Evolutionary conservation across 2,797 vertebrate species (phyloP), one percentile per base, ranked within the genome.

Genomic region (Lepus townsendii): DNA sequence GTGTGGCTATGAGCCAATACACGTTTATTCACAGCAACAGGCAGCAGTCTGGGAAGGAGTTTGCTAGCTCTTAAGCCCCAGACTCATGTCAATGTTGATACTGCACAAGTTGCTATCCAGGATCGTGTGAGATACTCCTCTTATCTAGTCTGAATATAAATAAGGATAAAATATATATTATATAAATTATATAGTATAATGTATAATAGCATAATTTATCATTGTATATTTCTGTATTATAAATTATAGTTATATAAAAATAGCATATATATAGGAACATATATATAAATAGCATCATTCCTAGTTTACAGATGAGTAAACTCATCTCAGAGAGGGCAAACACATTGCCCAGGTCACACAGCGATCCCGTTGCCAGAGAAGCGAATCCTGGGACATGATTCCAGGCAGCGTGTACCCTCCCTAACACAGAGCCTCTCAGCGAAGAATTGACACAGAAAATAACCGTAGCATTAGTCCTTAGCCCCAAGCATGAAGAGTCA

Each of bases 1-100:
- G 8, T 11, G 16, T 47, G 66, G 38, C 22, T 47, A 10, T 19
- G 30, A 79, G 38, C 24, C 71, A 83, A 24, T 83, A 65, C 89
- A 93, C 60, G 69, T 92, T 92, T 91, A 77, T 88, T 89, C 63
- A 83, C 32, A 63, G 77, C 88, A 72, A 69, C 27, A 26, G 32
- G 47, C 10, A 11, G 24, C 20, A 30, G 5, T 83, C 26, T 1
- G 17, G 52, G 30, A 76, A 63, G 65, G 30, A 17, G 68, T 27
- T 20, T 52, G 52, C 52, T 75, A 27, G 10, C 14, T 19, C 63
- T 19, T 57, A n/a, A 63, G 16, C 13, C 27, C 50, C 7, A 68
- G 52, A 57, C 7, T 9, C 82, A 7, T 7, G 20, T 38, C 38
- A 13, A 63, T 13, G 7, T 0, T 6, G 14, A 14, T 42, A 57